Base-by-base conservation (phyloP, 2,888 invertebrate species). In the Andrena hattorfiana region DNA sequence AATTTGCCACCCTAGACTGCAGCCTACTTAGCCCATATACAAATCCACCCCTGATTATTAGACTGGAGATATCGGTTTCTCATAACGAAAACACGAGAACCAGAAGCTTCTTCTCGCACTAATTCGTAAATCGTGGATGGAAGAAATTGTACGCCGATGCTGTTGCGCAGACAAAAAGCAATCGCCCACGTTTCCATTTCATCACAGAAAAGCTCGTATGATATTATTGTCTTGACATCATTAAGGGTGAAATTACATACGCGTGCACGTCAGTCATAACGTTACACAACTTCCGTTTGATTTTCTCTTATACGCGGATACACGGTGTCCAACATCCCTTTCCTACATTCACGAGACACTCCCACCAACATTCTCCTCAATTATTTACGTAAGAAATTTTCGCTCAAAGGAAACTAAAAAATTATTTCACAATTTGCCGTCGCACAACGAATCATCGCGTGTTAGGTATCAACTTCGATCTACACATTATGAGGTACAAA, bases 201-300 rank as follows among this genome's bases (percentile, higher is more conserved):
- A 67, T 23, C 67, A 7, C 13, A 7, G 30, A 67, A 51, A 60
- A 70, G 35, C 26, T 69, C 60, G n/a, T 23, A 48, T 71, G 28
- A 62, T 48, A 42, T 35, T 13, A 28, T 42, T 59, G 60, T 42
- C 42, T 42, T 42, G 42, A 4, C 20, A 28, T 48, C 60, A 48
- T 71, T n/a, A 48, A n/a, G 42, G 48, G 13, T 71, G 60, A 71
- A 71, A 71, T 62, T 69, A 4, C 32, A 69, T 42, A 42, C 42
- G 42, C 42, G 42, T 42, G 42, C 8, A 13, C 42, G 42, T 20
- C 13, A 63, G 5, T 63, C 32, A 13, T 42, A 35, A 10, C 6
- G 26, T 35, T 63, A 42, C 63, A 32, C 20, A 23, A 42, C 20
- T 20, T 20, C 20, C 20, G 10, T 20, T 20, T 16, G 42, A 42